These are phyloP conservation scores for Enteromius paludinosus DNA, from an alignment of 2,797 vertebrate genomes.

Conservation along the genomic window DNA sequence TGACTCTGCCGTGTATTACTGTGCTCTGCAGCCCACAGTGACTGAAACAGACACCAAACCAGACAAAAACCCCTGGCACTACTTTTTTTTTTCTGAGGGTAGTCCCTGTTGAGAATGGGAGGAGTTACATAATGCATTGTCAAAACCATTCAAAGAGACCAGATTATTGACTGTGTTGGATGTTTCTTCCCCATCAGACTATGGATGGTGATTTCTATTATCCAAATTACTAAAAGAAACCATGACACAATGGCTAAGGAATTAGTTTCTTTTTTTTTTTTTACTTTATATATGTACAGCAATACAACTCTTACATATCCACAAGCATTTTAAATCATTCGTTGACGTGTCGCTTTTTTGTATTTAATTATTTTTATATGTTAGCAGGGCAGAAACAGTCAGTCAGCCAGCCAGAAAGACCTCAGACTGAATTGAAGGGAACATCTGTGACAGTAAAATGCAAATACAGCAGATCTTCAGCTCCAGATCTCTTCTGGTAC, in stretches of 20 bases:
- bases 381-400: slow-evolving; percentile 43
- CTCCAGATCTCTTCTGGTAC: slow-evolving; percentile 55
- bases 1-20: slow-evolving; percentile 32
- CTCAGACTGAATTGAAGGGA: slow-evolving; percentile 43
- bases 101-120: background rate
- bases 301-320: background rate
- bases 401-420: slow-evolving; percentile 41
- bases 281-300: background rate
- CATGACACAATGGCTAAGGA: background rate
- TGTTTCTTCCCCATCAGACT: background rate
- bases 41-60: background rate
- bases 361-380: background rate
- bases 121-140: background rate
- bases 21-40: slow-evolving; percentile 12
- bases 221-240: background rate
- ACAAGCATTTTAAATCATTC: background rate
- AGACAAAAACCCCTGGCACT: background rate
- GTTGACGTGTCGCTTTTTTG: background rate
- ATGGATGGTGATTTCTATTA: background rate
- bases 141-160: background rate
- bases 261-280: background rate
- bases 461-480: slow-evolving; percentile 19
- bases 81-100: background rate
- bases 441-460: slow-evolving; percentile 46
- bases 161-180: background rate